phyloP scores from a whole-genome alignment of 2,888 invertebrate species.

The Thelaira solivaga region DNA sequence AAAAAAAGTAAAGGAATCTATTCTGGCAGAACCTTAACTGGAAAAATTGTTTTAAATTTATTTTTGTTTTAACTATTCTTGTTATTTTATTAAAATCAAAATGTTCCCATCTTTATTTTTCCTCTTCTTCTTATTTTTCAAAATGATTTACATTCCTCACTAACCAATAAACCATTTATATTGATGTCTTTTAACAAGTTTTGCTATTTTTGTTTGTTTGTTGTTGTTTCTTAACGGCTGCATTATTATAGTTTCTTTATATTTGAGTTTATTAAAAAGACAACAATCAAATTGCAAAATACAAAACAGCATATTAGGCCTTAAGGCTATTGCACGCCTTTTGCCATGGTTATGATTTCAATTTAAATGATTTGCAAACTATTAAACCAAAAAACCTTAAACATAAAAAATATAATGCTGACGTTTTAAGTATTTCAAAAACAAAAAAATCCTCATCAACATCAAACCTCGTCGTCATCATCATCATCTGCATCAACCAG shows the following conservation, averaged over 20 bases:
- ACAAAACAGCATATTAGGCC: constrained; percentile 46
- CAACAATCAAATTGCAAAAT: constrained; percentile 57
- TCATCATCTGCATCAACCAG: constrained; percentile 22
- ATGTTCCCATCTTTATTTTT: constrained; percentile 40
- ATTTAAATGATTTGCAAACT: constrained; percentile 61
- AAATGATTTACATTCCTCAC: constrained; percentile 59
- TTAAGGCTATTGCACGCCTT: constrained; percentile 62
- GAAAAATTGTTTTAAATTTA: not conserved
- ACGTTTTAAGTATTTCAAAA: constrained; percentile 36
- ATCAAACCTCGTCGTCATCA: constrained; percentile 50
- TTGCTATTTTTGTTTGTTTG: constrained; percentile 8
- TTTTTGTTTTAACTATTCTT: not conserved
- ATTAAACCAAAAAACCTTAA: constrained; percentile 38
- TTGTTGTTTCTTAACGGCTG: not conserved
- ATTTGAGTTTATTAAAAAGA: constrained; percentile 58
- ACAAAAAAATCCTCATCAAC: constrained; percentile 42
- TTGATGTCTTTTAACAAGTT: constrained; percentile 54
- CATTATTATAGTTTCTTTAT: constrained; percentile 42
- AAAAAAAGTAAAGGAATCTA: too few species aligned
- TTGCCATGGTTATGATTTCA: constrained; percentile 62
- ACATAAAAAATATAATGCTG: constrained; percentile 41
- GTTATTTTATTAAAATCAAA: constrained; percentile 3
- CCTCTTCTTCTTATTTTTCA: not conserved
- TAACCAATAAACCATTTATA: constrained; percentile 47
- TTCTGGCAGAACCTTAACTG: too few species aligned